Evolutionary conservation across 2,113 vertebrate genomes (phyloP).

Genomic region (Struthidea cinerea): DNA sequence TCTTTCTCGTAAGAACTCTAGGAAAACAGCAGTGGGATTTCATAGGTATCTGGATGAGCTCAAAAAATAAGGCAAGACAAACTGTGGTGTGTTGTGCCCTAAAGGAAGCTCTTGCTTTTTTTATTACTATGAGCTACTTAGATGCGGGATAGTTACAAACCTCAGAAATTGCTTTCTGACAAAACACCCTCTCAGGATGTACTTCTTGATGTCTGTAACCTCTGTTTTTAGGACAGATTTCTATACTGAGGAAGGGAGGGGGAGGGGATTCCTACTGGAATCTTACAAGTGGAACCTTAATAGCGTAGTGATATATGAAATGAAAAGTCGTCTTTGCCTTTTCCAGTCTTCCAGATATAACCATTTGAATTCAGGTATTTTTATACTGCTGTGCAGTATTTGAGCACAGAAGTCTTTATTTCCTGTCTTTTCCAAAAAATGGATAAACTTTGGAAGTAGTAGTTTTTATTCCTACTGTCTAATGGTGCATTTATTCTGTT

Average conservation of each 20-base stretch:
- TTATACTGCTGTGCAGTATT: background rate
- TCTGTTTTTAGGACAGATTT: slow-evolving; percentile 2
- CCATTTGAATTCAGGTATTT: background rate
- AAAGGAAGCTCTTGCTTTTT: background rate
- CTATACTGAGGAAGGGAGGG: background rate
- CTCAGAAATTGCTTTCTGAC: background rate
- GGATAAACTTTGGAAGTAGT: background rate
- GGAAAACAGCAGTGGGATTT: background rate
- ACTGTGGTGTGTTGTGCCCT: background rate
- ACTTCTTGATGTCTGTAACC: background rate
- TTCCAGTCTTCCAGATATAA: background rate
- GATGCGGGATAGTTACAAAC: background rate
- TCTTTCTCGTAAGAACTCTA: background rate
- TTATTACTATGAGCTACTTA: background rate
- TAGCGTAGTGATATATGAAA: background rate
- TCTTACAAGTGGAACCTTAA: background rate
- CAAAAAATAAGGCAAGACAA: background rate
- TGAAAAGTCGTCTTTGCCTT: background rate
- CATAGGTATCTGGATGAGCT: background rate
- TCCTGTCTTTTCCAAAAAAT: background rate
- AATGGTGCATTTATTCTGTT: slow-evolving; percentile 33
- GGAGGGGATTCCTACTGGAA: background rate
- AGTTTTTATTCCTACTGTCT: background rate
- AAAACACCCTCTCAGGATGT: background rate
- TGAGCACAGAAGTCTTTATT: background rate